Evolutionary conservation across 2,113 vertebrate species (phyloP).

Genomic region (Muntiacus reevesi): DNA sequence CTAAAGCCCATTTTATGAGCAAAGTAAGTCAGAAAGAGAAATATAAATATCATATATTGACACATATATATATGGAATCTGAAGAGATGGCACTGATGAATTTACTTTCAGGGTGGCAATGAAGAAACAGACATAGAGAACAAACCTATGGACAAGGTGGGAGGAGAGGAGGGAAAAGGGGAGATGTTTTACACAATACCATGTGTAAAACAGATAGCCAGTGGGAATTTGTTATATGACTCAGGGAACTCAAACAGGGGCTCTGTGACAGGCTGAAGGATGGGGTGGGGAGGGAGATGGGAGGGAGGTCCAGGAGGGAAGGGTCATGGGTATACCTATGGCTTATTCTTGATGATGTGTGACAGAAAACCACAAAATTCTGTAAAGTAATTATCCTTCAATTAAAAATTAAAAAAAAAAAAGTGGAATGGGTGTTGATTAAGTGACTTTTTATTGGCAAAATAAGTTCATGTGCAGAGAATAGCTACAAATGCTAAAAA

Average conservation of each 20-base stretch:
- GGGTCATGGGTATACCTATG: background rate
- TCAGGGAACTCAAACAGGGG: background rate
- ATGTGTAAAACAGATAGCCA: background rate
- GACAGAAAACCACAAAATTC: background rate
- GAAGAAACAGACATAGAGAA: background rate
- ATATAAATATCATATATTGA: background rate
- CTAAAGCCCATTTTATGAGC: background rate
- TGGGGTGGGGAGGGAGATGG: background rate
- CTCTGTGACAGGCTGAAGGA: background rate
- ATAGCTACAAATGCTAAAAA: background rate
- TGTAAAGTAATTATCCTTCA: background rate
- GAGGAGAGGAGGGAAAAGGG: background rate
- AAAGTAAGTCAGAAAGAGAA: background rate
- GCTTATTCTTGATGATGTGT: background rate
- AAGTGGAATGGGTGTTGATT: background rate
- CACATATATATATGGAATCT: background rate
- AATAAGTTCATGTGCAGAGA: background rate
- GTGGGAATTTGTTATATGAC: background rate
- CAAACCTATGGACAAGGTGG: background rate
- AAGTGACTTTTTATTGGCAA: background rate
- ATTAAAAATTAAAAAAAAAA: background rate
- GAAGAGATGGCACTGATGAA: background rate
- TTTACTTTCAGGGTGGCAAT: background rate
- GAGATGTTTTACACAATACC: background rate
- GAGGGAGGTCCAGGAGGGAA: background rate